These are phyloP conservation scores for Characodon lateralis DNA, from an alignment of 2,797 vertebrate species.

Conservation along the genomic window DNA sequence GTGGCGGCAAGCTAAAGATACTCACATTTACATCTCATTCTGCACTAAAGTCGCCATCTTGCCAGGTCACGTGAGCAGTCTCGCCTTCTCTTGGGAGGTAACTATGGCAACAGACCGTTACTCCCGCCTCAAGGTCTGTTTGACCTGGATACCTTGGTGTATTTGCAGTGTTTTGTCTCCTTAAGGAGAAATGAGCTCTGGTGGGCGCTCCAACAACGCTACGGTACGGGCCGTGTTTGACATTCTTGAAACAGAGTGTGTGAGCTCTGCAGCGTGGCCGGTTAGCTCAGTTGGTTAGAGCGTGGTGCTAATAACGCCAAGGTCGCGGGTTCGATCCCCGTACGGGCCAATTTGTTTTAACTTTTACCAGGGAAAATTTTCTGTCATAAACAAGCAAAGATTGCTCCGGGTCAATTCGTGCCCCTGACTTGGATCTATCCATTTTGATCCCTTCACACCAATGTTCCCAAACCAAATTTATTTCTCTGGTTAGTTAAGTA, in stretches of 20 bases:
- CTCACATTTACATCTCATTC: slow-evolving; percentile 68
- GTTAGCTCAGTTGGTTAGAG: slow-evolving; percentile 80
- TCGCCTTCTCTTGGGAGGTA: slow-evolving; percentile 55
- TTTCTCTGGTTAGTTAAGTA: neutral
- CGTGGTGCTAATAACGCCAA: slow-evolving; percentile 82
- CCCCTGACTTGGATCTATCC: neutral
- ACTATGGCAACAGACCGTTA: slow-evolving; percentile 63
- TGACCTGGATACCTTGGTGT: too few relatives aligned
- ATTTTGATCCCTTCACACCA: neutral
- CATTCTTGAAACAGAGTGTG: too few relatives aligned
- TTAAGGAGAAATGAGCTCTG: accelerated
- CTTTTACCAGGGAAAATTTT: neutral
- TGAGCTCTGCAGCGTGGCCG: slow-evolving; percentile 14
- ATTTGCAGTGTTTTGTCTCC: neutral
- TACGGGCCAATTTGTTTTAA: slow-evolving; percentile 52
- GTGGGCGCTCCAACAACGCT: too few relatives aligned
- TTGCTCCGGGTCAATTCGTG: neutral
- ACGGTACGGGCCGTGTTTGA: too few relatives aligned
- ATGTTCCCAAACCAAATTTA: neutral
- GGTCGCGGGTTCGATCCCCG: slow-evolving; percentile 79
- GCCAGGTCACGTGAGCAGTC: slow-evolving; percentile 68
- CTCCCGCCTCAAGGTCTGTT: neutral
- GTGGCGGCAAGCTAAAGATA: slow-evolving; percentile 47
- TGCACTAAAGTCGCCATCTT: slow-evolving; percentile 75
- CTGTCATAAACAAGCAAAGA: neutral